Conservation (phyloP, 2,888 invertebrate species). For the Hirtodrosophila duncani region DNA sequence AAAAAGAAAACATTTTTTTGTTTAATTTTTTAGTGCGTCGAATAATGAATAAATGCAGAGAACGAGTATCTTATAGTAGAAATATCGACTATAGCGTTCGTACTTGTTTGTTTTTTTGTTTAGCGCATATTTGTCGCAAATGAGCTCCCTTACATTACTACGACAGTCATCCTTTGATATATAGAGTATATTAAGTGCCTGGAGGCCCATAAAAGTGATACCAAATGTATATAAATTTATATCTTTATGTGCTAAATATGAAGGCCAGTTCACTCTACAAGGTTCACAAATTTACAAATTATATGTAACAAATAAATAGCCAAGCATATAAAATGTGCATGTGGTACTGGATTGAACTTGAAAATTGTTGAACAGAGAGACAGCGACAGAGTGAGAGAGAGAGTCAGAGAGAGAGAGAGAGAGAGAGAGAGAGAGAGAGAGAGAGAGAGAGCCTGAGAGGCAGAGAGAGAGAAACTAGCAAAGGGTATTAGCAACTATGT, state of each 20-base stretch:
- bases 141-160: slow-evolving; percentile 64
- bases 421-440: background rate
- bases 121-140: slow-evolving; percentile 68
- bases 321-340: too few species aligned
- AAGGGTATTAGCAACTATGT: too few species aligned
- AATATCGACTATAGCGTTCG: too few species aligned
- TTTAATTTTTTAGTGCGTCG: too few species aligned
- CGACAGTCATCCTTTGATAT: slow-evolving; percentile 61
- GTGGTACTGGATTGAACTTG: too few species aligned
- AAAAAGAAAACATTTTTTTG: too few species aligned
- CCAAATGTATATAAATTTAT: slow-evolving; percentile 13
- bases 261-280: too few species aligned
- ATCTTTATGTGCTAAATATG: slow-evolving; percentile 21
- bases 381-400: background rate
- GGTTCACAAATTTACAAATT: background rate
- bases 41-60: too few species aligned
- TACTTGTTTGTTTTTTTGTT: too few species aligned
- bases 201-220: slow-evolving; percentile 7
- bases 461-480: too few species aligned
- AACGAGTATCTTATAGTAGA: too few species aligned
- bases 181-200: slow-evolving; percentile 23
- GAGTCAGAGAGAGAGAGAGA: background rate
- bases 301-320: background rate
- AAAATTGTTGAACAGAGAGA: background rate
- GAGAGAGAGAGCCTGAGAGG: too few species aligned